phyloP scores from a whole-genome alignment of 2,888 invertebrate species.

The Neoitamus cyanurus region DNA sequence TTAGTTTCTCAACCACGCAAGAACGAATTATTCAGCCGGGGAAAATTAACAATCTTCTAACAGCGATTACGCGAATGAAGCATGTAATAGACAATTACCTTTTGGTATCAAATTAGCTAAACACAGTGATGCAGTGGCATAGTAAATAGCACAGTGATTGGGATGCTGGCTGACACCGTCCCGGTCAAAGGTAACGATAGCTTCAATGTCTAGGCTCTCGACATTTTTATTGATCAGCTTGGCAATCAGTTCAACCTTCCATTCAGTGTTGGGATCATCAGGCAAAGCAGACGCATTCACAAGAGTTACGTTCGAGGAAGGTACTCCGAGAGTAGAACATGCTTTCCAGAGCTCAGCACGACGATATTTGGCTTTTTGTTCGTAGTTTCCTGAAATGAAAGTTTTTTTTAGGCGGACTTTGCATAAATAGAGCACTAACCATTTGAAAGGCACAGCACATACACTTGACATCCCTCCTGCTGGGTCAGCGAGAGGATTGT shows the following conservation, averaged over 20 bases:
- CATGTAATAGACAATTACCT: slow-evolving; percentile 66
- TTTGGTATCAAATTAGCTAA: slow-evolving; percentile 79
- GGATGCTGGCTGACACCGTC: slow-evolving; percentile 92
- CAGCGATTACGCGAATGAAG: neutral
- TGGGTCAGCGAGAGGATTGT: slow-evolving; percentile 78
- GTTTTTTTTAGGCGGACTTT: neutral
- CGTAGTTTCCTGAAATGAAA: slow-evolving; percentile 71
- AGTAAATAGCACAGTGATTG: slow-evolving; percentile 90
- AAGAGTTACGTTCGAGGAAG: slow-evolving; percentile 78
- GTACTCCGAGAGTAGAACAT: slow-evolving; percentile 83
- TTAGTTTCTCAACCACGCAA: too few relatives aligned
- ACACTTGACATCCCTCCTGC: slow-evolving; percentile 75
- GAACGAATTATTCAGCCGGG: too few relatives aligned
- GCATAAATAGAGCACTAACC: slow-evolving; percentile 69
- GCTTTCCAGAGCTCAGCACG: slow-evolving; percentile 85
- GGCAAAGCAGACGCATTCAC: slow-evolving; percentile 78
- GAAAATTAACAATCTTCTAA: neutral
- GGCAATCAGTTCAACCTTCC: slow-evolving; percentile 77
- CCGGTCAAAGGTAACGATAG: slow-evolving; percentile 93
- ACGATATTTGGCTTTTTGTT: slow-evolving; percentile 73
- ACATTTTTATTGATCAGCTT: slow-evolving; percentile 74
- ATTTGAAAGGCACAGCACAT: slow-evolving; percentile 86
- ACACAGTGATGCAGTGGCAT: slow-evolving; percentile 82
- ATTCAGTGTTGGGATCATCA: slow-evolving; percentile 81
- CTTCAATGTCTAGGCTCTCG: slow-evolving; percentile 81